phyloP scores from a whole-genome alignment of 1,140 invertebrate genomes.

The Mylabris phalerata region DNA sequence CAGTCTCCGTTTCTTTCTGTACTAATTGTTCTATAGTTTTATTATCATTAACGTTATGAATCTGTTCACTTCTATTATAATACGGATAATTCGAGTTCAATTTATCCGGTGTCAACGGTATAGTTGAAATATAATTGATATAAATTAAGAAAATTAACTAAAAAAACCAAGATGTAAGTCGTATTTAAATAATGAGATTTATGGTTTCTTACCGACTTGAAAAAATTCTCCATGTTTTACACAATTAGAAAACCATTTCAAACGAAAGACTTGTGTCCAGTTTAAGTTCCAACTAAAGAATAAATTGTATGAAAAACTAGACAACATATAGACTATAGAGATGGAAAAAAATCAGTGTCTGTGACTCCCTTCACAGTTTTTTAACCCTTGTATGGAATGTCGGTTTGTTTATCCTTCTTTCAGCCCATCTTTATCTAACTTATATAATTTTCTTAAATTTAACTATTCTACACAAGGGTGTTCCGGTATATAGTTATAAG shows the following conservation, averaged over 20 bases:
- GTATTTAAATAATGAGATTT: too few relatives aligned
- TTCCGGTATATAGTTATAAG: too few relatives aligned
- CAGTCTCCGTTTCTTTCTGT: constrained; percentile 30
- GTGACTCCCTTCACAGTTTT: constrained; percentile 41
- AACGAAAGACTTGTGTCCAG: background rate
- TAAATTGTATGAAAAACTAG: background rate
- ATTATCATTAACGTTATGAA: background rate
- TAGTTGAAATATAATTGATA: too few relatives aligned
- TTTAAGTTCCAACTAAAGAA: too few relatives aligned
- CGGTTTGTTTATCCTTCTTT: constrained; percentile 7
- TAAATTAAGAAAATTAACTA: too few relatives aligned
- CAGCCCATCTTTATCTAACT: background rate
- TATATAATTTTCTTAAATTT: too few relatives aligned
- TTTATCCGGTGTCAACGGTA: too few relatives aligned
- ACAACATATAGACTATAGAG: background rate
- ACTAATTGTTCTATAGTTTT: constrained; percentile 26
- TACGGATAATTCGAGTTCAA: too few relatives aligned
- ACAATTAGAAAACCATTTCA: background rate
- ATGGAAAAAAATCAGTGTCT: constrained; percentile 36
- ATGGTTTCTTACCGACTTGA: too few relatives aligned
- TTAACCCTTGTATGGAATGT: constrained; percentile 38
- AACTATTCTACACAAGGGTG: too few relatives aligned
- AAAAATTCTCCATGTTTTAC: background rate
- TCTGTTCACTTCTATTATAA: background rate
- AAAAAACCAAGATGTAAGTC: too few relatives aligned